Base-by-base conservation (phyloP, 2,888 invertebrate genomes). In the Heliconius cydno region DNA sequence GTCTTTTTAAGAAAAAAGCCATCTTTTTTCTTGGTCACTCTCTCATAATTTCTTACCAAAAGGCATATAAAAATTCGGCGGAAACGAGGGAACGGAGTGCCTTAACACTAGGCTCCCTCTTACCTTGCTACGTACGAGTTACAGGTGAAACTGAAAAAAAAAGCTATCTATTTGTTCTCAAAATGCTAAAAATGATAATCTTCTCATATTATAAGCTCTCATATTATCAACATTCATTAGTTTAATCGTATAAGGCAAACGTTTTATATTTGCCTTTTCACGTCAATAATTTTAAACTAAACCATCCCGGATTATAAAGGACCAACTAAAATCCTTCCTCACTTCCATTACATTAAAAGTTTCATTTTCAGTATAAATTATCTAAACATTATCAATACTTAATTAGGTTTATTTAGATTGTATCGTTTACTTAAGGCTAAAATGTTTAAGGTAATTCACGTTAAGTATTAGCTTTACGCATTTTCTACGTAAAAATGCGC, bases 311-410 rank as follows among this genome's bases (percentile, higher is more conserved):
- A 86, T 91, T 88, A 90, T 82, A 81, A 82, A 80, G 82, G 81
- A 82, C 81, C 79, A 85, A 85, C 86, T 88, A 83, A 87, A 90
- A 89, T 89, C 92, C 89, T 86, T 90, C 88, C 85, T 84, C 84
- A 84, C 83, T 85, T 83, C 75, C 82, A 80, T 82, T 81, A 82
- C 77, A 82, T 83, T 83, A 84, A 83, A 87, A 82, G 83, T 87
- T 86, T 83, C 46, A 71, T 19, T 73, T 77, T 67, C 41, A 25
- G 76, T 70, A 82, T 80, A 80, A 82, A 80, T 82, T 80, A 79
- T 73, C 57, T 46, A 68, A 75, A 68, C 76, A 82, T 77, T 79
- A 79, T 78, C 66, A 68, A 79, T 78, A 73, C 46, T 77, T 77
- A 75, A 79, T 77, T 67, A 70, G 65, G 73, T 72, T 78, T 76